Percentiles rank a stretch among this genome's conserved stretches.
phyloP scores from a whole-genome alignment of 2,888 invertebrate genomes.

The Stratiomys singularior region DNA sequence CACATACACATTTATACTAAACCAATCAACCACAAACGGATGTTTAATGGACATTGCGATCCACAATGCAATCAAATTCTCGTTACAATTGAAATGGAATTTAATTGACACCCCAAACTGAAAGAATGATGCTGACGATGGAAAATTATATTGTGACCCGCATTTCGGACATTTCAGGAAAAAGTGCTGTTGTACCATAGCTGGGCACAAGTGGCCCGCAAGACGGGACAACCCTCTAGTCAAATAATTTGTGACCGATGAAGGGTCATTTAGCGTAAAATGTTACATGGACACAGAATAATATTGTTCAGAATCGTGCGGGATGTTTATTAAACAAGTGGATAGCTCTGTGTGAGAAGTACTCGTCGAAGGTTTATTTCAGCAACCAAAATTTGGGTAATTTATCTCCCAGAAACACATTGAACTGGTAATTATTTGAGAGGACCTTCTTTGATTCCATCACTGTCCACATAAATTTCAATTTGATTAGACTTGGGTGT shows the following conservation, averaged over 20 bases:
- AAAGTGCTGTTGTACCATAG: background rate
- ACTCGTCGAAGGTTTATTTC: background rate
- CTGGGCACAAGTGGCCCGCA: slow-evolving; percentile 33
- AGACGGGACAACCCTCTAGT: slow-evolving; percentile 5
- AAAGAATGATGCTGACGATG: background rate
- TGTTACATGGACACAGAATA: background rate
- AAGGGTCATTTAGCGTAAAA: slow-evolving; percentile 18
- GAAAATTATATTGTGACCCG: slow-evolving; percentile 31
- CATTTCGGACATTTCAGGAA: slow-evolving; percentile 11
- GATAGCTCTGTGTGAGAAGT: background rate
- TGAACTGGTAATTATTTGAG: background rate
- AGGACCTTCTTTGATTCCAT: too few relatives aligned
- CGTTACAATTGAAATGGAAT: slow-evolving; percentile 26
- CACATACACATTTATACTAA: background rate
- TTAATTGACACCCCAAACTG: slow-evolving; percentile 38
- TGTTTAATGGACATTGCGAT: slow-evolving; percentile 43
- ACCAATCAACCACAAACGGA: slow-evolving; percentile 10
- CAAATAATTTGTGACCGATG: background rate
- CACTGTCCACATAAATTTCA: too few relatives aligned
- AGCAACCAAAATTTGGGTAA: too few relatives aligned
- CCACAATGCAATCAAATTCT: slow-evolving; percentile 45
- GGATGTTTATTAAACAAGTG: slow-evolving; percentile 45
- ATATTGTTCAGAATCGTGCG: slow-evolving; percentile 7
- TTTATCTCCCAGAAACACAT: too few relatives aligned
- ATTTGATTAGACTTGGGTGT: too few relatives aligned